These are phyloP conservation scores for Enteromius viviparus DNA, from an alignment of 2,797 vertebrate species.

Conservation along the genomic window DNA sequence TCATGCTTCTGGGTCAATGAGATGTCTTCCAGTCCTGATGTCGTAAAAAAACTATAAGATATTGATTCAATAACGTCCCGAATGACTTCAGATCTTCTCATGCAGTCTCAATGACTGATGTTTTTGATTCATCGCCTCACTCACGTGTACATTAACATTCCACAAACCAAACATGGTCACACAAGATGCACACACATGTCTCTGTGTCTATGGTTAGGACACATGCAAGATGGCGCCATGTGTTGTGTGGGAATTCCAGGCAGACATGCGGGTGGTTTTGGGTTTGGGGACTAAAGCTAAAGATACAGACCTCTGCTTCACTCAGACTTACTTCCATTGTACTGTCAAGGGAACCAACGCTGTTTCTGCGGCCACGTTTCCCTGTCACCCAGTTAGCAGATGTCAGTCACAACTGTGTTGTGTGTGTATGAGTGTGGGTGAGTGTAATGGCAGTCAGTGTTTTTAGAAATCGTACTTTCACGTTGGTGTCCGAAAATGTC, in stretches of 20 bases:
- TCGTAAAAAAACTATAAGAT: neutral
- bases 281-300: slow-evolving; percentile 61
- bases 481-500: neutral
- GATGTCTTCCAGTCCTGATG: neutral
- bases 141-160: slow-evolving; percentile 37
- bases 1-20: slow-evolving; percentile 15
- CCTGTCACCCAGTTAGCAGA: slow-evolving; percentile 82
- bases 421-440: slow-evolving; percentile 16
- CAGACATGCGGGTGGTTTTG: slow-evolving; percentile 57
- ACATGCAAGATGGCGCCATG: slow-evolving; percentile 44
- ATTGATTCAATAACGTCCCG: neutral
- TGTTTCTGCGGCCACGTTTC: slow-evolving; percentile 94
- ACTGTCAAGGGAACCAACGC: slow-evolving; percentile 95
- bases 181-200: slow-evolving; percentile 38
- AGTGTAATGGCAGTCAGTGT: neutral
- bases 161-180: slow-evolving; percentile 47
- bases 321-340: slow-evolving; percentile 92
- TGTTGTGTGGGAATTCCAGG: slow-evolving; percentile 39
- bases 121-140: slow-evolving; percentile 2
- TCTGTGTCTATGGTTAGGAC: slow-evolving; percentile 33
- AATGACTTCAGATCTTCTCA: slow-evolving; percentile 22
- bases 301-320: slow-evolving; percentile 66
- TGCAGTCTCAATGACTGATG: neutral
- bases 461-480: neutral
- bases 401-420: slow-evolving; percentile 16